A percentile compares a stretch with the other conserved stretches of the same genome.
Conservation (phyloP, 2,113 vertebrate genomes). For the Chloebia gouldiae region DNA sequence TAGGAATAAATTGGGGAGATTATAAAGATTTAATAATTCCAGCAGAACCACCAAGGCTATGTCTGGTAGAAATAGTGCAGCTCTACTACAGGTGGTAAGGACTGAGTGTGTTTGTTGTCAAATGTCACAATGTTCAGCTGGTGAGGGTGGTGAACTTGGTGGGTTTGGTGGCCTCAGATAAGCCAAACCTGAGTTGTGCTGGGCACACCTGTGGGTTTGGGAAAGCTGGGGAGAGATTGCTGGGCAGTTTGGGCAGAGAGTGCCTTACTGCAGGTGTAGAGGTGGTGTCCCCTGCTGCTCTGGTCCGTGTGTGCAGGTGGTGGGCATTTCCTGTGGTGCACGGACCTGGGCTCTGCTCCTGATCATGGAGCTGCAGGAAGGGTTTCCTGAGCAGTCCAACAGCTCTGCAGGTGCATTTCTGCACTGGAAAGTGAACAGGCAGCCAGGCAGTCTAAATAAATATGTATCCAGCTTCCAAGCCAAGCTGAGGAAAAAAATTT, state of each 20-base stretch:
- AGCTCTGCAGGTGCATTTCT: neutral
- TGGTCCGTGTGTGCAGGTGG: neutral
- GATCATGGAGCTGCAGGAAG: neutral
- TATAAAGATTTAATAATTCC: neutral
- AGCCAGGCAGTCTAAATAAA: neutral
- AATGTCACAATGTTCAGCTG: neutral
- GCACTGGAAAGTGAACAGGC: neutral
- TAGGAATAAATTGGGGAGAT: neutral
- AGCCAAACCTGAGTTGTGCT: neutral
- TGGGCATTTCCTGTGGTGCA: rapidly evolving
- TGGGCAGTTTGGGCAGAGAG: neutral
- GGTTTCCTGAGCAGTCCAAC: neutral
- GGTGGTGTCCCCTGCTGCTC: neutral
- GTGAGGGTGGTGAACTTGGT: neutral
- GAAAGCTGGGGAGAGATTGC: neutral
- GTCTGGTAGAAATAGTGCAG: neutral
- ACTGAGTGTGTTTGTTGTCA: neutral
- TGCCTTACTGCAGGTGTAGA: neutral
- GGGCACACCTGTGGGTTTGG: rapidly evolving
- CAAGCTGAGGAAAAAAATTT: neutral
- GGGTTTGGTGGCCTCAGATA: neutral
- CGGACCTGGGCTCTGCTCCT: neutral
- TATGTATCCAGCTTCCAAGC: neutral
- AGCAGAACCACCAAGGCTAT: neutral
- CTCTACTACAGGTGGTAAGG: neutral